Conservation (phyloP, 2,113 vertebrate species). For the Acrocephalus arundinaceus region DNA sequence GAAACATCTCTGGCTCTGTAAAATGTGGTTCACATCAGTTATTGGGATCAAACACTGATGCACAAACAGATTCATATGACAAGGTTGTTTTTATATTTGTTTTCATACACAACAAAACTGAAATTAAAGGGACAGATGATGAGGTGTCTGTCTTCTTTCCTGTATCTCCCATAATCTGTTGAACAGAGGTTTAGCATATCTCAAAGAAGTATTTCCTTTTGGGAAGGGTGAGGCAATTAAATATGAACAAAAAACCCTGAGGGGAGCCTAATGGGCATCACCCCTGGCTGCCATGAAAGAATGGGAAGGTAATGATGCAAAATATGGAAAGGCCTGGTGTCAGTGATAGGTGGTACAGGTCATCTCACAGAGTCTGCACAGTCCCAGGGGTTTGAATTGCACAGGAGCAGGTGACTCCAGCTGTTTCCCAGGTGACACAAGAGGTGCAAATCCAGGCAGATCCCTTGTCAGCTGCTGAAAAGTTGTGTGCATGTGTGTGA, state of each 20-base stretch:
- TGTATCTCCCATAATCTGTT: background rate
- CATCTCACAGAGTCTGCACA: background rate
- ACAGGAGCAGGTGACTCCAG: background rate
- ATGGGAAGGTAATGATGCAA: background rate
- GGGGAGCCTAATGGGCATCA: background rate
- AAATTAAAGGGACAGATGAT: background rate
- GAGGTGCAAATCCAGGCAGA: background rate
- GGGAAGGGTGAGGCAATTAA: background rate
- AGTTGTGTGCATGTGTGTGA: background rate
- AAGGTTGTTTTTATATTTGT: background rate
- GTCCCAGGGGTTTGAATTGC: background rate
- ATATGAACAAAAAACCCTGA: accelerated
- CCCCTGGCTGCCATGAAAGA: background rate
- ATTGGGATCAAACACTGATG: background rate
- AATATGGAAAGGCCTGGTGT: background rate
- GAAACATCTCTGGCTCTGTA: background rate
- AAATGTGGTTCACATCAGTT: background rate
- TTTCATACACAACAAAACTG: background rate
- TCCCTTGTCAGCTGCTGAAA: background rate
- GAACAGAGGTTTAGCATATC: background rate
- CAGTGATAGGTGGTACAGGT: background rate
- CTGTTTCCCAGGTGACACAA: background rate
- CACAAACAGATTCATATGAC: background rate
- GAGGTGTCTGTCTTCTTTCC: background rate
- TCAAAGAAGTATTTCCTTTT: background rate